Base-by-base conservation (phyloP, 2,888 invertebrate species). In the Drosophila neonasuta region DNA sequence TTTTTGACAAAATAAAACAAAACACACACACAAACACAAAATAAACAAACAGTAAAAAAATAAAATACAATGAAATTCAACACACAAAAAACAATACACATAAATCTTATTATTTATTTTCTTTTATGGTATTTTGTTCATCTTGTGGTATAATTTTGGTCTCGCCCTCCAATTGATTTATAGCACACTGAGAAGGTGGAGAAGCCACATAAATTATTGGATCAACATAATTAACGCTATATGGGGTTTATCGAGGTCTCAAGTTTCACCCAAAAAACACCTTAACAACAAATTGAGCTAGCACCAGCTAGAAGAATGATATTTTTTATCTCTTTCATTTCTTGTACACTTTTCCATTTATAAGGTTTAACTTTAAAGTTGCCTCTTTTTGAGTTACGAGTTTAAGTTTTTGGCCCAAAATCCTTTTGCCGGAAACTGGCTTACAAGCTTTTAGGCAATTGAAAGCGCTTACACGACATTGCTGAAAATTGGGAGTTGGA, bases 401-500 rank as follows among this genome's bases (percentile, higher is more conserved):
- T 13, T 32, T 24, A 24, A 24, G 24, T 62, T 39, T 62, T 46
- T 56, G 66, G 29, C 41, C 54, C 54, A 41, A 68, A 74, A 62
- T 71, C 60, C 80, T 63, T 64, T 60, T 48, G 70, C 86, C 83
- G 83, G 83, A 84, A 87, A 87, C 86, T 87, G 76, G 78, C 83
- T 85, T 84, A 84, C 83, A 84, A 84, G 83, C 87, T 84, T 84
- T 84, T 87, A 78, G 83, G 86, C 83, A 87, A 85, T 79, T 66
- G 82, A 73, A 79, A 71, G 74, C 68, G 71, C 80, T 78, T 83
- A 84, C 80, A 80, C 69, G 74, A 73, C 63, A 69, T 45, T 20
- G 6, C 24, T 24, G 6, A 24, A 24, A 24, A 24, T 24, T 24
- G 24, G 24, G 24, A 24, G 24, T 24, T 24, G 24, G 48, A 45